Evolutionary conservation across 1,140 invertebrate species (phyloP).

Genomic region (Micrasema minimum): DNA sequence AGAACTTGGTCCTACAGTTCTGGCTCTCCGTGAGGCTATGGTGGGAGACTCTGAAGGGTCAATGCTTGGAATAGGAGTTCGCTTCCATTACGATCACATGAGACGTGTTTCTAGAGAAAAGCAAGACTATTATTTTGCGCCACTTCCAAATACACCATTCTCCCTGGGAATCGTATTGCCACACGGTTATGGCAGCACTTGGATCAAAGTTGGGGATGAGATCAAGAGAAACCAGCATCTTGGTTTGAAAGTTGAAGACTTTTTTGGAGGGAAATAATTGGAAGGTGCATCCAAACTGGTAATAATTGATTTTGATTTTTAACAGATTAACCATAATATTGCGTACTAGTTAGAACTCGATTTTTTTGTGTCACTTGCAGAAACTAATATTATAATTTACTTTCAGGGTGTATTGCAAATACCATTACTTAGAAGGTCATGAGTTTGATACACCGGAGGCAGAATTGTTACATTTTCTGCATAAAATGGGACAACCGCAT

Average conservation of each 20-base stretch:
- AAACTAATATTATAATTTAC: too few relatives aligned
- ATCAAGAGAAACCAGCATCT: constrained; percentile 73
- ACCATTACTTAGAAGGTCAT: constrained; percentile 81
- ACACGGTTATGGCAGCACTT: constrained; percentile 79
- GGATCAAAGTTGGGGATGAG: constrained; percentile 78
- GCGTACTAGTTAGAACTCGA: too few relatives aligned
- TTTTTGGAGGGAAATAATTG: constrained; percentile 78
- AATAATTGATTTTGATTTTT: too few relatives aligned
- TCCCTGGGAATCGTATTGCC: constrained; percentile 85
- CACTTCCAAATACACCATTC: constrained; percentile 86
- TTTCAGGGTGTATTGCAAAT: constrained; percentile 86
- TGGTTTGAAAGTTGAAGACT: constrained; percentile 75
- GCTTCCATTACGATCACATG: constrained; percentile 85
- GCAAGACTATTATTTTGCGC: constrained; percentile 86
- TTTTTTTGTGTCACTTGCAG: too few relatives aligned
- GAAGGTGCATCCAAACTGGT: constrained; percentile 90
- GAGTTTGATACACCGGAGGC: constrained; percentile 77
- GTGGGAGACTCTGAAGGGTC: constrained; percentile 77
- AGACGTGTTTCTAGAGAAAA: constrained; percentile 82
- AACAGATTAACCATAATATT: too few relatives aligned
- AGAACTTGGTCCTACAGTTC: constrained; percentile 65
- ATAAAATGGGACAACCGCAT: constrained; percentile 67
- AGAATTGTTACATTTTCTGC: constrained; percentile 80
- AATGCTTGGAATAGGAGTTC: constrained; percentile 75
- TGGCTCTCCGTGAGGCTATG: constrained; percentile 74